Evolutionary conservation across 2,797 vertebrate species (phyloP), one percentile per base, ranked within the genome.

Genomic region (Antrozous pallidus): DNA sequence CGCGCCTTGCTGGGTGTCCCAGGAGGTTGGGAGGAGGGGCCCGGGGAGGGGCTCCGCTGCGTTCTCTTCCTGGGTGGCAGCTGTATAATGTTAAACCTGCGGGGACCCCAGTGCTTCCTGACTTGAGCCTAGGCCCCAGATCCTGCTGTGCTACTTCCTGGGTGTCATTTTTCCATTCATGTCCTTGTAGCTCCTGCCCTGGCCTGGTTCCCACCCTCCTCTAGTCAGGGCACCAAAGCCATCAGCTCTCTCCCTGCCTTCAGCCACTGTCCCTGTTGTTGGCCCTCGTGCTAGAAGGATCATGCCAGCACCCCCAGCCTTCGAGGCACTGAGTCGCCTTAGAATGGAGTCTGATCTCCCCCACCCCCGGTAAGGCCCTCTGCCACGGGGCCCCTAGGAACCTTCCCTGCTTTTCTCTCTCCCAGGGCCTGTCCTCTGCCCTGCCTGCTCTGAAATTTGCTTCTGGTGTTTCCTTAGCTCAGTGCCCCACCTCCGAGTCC

Each of bases 281-380:
- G 12, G 42, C 18, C 6, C 45, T 87, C 70, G 0, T 17, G 6
- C 4, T 17, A 5, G 42, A 22, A 0, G 18, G 49, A 24, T 20
- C 28, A 2, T 0, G 24, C 63, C 16, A 28, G 70, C 16, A 38
- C 8, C 42, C 3, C 16, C 12, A 0, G 10, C 20, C 51, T 47
- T 38, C 24, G 0, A 14, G n/a, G 33, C 33, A 17, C 70, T 20
- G 2, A 28, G 10, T 28, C n/a, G n/a, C 85, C 77, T 74, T 11
- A 14, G 49, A 11, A 26, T 54, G 31, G 22, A 6, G 42, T 69
- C 51, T 20, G 1, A 1, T 14, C 33, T 56, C 17, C 36, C 9
- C 22, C 0, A 8, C 22, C 5, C 0, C 5, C 12, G 0, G 0
- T 9, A 2, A 0, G 1, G 70, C 47, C 18, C 18, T 61, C 63